Evolutionary conservation across 2,888 invertebrate species (phyloP).

Genomic region (Acheta domesticus): DNA sequence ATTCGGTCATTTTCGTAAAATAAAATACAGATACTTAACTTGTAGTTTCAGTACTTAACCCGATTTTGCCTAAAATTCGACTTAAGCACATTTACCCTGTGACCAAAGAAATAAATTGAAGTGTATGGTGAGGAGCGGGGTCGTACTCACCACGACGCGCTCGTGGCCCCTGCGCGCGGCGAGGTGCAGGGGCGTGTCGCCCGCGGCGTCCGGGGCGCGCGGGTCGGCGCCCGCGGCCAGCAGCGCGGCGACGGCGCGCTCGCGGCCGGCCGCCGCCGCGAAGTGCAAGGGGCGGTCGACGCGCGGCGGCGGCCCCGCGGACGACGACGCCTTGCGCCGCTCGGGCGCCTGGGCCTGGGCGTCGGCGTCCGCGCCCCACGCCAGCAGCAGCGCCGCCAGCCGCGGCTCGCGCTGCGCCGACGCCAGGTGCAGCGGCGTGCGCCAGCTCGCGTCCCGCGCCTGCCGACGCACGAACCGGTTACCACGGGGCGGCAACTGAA

Average conservation of each 20-base stretch:
- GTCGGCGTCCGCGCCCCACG: not conserved
- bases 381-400: not conserved
- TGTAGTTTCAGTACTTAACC: too few species aligned
- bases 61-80: too few species aligned
- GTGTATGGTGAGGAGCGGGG: too few species aligned
- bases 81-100: too few species aligned
- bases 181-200: not conserved
- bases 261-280: not conserved
- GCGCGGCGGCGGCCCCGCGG: not conserved
- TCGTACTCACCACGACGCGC: not conserved
- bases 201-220: not conserved
- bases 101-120: too few species aligned
- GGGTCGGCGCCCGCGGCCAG: not conserved
- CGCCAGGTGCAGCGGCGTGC: not conserved
- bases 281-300: not conserved
- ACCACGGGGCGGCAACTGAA: too few species aligned
- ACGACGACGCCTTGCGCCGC: not conserved
- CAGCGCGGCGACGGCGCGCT: not conserved
- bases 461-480: not conserved
- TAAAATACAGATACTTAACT: too few species aligned
- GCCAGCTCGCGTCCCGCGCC: not conserved
- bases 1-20: too few species aligned
- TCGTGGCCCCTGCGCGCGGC: not conserved
- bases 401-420: not conserved
- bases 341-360: not conserved